These are phyloP conservation scores for Cladorhizidae sp. DNA, from an alignment of 37 sponge, comb jelly and placozoan species.

Conservation along the genomic window DNA sequence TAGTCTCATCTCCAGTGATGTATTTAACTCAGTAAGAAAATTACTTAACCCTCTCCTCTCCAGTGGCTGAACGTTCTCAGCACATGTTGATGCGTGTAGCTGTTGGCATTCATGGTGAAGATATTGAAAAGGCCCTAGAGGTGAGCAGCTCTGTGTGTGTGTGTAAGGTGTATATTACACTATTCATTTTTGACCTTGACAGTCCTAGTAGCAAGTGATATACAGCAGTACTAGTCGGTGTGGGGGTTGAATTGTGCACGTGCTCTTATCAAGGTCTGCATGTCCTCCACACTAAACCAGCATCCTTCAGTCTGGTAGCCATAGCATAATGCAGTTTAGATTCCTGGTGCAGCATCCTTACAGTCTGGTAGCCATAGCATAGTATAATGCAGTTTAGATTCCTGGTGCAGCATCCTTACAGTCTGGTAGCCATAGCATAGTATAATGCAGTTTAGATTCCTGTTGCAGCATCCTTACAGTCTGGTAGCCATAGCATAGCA, in stretches of 20 bases:
- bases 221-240: background rate
- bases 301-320: no score
- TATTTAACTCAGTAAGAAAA: background rate
- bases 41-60: background rate
- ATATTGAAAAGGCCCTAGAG: conserved; percentile 90
- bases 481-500: no score
- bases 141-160: conserved; percentile 22
- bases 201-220: background rate
- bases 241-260: background rate
- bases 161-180: background rate
- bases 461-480: no score
- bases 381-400: no score
- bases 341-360: no score
- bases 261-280: background rate
- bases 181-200: background rate
- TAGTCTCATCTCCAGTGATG: background rate
- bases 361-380: no score
- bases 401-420: no score
- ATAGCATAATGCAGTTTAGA: no score
- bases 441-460: no score
- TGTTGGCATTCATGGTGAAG: conserved; percentile 88
- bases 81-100: conserved; percentile 99
- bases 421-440: no score
- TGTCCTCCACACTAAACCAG: background rate
- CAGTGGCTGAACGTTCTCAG: conserved; percentile 98